Percentiles rank a stretch among this genome's conserved stretches.
These are phyloP conservation scores for Vanacampus margaritifer DNA, from an alignment of 2,113 vertebrate species.

Conservation along the genomic window DNA sequence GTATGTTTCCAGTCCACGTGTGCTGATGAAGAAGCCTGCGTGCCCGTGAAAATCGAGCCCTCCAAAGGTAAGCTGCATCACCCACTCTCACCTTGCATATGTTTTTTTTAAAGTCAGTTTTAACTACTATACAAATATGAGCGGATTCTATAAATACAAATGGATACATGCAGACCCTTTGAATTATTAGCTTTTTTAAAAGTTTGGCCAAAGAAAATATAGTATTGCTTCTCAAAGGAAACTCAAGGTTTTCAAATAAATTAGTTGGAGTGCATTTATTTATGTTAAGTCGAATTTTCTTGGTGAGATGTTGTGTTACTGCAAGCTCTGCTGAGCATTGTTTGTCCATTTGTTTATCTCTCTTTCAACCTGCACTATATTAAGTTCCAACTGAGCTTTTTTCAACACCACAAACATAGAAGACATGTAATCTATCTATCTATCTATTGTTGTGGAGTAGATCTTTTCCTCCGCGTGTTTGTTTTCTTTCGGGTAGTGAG, in stretches of 20 bases:
- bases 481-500: too few species aligned
- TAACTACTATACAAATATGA: not conserved
- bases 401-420: not conserved
- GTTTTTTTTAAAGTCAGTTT: not conserved
- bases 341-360: not conserved
- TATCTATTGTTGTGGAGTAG: too few species aligned
- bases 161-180: not conserved
- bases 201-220: not conserved
- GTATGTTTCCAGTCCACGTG: slow-evolving; percentile 60
- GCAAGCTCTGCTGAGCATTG: not conserved
- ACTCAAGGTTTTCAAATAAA: not conserved
- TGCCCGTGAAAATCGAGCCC: slow-evolving; percentile 72
- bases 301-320: too few species aligned
- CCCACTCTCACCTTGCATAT: not conserved
- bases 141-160: not conserved
- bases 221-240: not conserved
- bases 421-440: not conserved
- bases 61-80: slow-evolving; percentile 51
- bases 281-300: not conserved
- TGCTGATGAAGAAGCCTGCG: slow-evolving; percentile 63
- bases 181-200: not conserved
- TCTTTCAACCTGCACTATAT: not conserved
- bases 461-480: too few species aligned
- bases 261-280: not conserved
- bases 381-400: not conserved